Evolutionary conservation across 1,140 invertebrate genomes (phyloP).

Genomic region (Episyrphus balteatus): DNA sequence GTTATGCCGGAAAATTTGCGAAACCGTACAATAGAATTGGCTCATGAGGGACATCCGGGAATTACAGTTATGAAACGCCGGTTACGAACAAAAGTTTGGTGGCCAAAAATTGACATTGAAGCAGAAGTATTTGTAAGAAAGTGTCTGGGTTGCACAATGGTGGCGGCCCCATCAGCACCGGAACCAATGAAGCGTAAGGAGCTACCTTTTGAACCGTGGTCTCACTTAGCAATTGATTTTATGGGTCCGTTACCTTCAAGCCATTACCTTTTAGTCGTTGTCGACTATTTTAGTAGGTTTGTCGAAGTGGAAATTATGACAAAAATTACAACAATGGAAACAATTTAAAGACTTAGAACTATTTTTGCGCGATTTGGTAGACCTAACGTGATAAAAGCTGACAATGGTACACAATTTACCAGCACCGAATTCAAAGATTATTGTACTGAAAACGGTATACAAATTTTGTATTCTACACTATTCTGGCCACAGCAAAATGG

Average conservation of each 20-base stretch:
- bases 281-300: slow-evolving; percentile 5
- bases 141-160: slow-evolving; percentile 33
- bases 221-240: slow-evolving; percentile 27
- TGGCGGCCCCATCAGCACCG: slow-evolving; percentile 11
- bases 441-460: slow-evolving; percentile 14
- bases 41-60: slow-evolving; percentile 38
- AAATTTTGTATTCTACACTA: slow-evolving; percentile 14
- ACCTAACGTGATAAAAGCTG: slow-evolving; percentile 2
- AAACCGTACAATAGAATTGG: slow-evolving; percentile 9
- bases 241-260: slow-evolving; percentile 19
- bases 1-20: slow-evolving; percentile 8
- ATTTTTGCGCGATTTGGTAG: slow-evolving; percentile 4
- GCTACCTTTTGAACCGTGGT: slow-evolving; percentile 25
- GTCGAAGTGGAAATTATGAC: slow-evolving; percentile 13
- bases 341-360: neutral
- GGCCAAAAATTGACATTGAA: slow-evolving; percentile 36
- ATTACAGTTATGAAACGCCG: slow-evolving; percentile 41
- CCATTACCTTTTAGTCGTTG: slow-evolving; percentile 15
- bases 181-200: slow-evolving; percentile 20
- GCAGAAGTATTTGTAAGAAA: slow-evolving; percentile 26
- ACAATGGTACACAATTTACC: slow-evolving; percentile 21
- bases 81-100: slow-evolving; percentile 40
- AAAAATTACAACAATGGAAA: slow-evolving; percentile 10
- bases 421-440: slow-evolving; percentile 17
- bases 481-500: slow-evolving; percentile 31